Evolutionary conservation across 2,888 invertebrate genomes (phyloP).

Genomic region (Horisme vitalbata): DNA sequence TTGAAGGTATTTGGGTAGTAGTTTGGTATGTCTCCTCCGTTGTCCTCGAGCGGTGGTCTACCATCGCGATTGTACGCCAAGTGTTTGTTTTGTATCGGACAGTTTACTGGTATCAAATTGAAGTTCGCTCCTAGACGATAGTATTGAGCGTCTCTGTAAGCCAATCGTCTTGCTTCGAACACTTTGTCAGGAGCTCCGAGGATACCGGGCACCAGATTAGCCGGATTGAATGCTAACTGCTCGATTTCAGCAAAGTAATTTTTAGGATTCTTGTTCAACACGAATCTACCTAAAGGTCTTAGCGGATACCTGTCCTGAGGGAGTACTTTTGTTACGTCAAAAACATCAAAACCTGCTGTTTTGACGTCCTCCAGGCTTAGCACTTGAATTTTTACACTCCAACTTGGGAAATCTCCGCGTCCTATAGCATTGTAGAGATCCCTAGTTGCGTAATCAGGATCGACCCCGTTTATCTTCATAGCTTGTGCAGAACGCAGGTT

Average conservation of each 20-base stretch:
- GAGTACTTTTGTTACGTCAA: constrained; percentile 95
- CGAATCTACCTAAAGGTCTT: constrained; percentile 90
- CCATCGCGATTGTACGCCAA: constrained; percentile 95
- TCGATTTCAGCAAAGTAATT: constrained; percentile 97
- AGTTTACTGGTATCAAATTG: constrained; percentile 95
- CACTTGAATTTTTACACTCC: constrained; percentile 90
- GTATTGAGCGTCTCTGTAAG: constrained; percentile 93
- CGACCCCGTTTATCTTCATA: constrained; percentile 84
- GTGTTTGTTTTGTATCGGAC: constrained; percentile 87
- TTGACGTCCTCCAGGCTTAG: constrained; percentile 92
- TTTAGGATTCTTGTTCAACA: constrained; percentile 92
- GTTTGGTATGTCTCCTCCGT: constrained; percentile 94
- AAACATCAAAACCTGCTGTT: constrained; percentile 90
- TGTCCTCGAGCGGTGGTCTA: constrained; percentile 86
- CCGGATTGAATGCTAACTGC: constrained; percentile 93
- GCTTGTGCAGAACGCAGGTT: constrained; percentile 87
- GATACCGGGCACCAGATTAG: constrained; percentile 94
- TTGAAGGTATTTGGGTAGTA: constrained; percentile 97
- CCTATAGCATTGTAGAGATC: constrained; percentile 94
- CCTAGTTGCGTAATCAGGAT: constrained; percentile 93
- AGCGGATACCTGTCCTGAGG: constrained; percentile 89
- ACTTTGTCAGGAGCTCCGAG: constrained; percentile 95
- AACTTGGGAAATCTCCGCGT: constrained; percentile 86
- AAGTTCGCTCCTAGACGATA: constrained; percentile 94
- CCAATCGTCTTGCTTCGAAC: constrained; percentile 91